phyloP scores from a whole-genome alignment of 1,140 invertebrate species.

The Parasteatoda tepidariorum region DNA sequence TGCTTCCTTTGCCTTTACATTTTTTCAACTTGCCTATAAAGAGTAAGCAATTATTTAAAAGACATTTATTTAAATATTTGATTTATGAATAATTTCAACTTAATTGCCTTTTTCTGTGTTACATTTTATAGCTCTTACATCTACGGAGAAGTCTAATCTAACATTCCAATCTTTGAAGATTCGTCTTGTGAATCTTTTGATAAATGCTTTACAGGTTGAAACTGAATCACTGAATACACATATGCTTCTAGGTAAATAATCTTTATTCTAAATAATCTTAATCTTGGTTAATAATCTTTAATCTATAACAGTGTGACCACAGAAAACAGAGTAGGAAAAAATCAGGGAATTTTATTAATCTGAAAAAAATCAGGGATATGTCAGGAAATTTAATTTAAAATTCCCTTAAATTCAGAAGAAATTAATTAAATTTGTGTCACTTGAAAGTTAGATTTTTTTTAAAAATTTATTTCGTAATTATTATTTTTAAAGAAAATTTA shows the following conservation, averaged over 20 bases:
- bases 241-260: slow-evolving; percentile 78
- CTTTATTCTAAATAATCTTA: background rate
- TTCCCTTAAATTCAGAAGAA: too few species aligned
- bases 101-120: slow-evolving; percentile 9
- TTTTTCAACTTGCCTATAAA: slow-evolving; percentile 75
- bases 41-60: slow-evolving; percentile 70
- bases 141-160: slow-evolving; percentile 65
- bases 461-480: too few species aligned
- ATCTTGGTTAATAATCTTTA: too few species aligned
- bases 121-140: slow-evolving; percentile 64
- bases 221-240: slow-evolving; percentile 89
- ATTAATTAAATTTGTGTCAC: too few species aligned
- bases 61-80: background rate
- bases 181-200: slow-evolving; percentile 84
- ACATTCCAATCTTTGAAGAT: slow-evolving; percentile 85
- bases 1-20: slow-evolving; percentile 90
- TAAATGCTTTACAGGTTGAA: slow-evolving; percentile 87
- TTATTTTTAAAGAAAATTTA: too few species aligned
- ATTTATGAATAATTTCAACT: background rate
- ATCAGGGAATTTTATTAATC: too few species aligned
- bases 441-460: too few species aligned
- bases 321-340: too few species aligned
- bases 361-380: too few species aligned
- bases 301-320: too few species aligned
- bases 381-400: too few species aligned